Evolutionary conservation across 1,140 invertebrate genomes (phyloP), one percentile per base, ranked within the genome.

Genomic region (Cydia strobilella): DNA sequence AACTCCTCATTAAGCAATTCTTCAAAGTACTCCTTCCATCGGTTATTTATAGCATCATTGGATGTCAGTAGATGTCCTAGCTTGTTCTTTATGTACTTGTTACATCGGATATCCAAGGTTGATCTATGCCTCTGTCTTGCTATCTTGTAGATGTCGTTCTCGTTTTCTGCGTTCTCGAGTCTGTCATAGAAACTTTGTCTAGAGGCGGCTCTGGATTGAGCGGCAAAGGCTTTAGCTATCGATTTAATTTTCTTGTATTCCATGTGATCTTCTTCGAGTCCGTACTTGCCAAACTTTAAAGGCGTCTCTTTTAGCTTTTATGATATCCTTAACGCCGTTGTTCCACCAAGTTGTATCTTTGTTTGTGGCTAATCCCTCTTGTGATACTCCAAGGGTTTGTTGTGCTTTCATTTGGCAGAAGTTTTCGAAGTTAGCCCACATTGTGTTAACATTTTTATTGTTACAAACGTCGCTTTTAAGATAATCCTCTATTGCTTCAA

Each of bases 111-210:
- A 59, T 78, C 79, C 18, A 73, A 13, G 1, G 71, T 78, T 3
- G 35, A 15, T n/a, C 20, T 78, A 18, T 75, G 35, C 5, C 77
- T 35, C 23, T 74, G 66, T 31, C 73, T 63, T 3, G 77, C 75
- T 27, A 79, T 75, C 74, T 80, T 78, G 51, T 54, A 76, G 18
- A 76, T 75, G 35, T 13, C 39, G 7, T 74, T 76, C 35, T 76
- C 73, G 62, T n/a, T 72, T 45, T 72, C 42, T 9, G 69, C 20
- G 15, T 62, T 59, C n/a, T 73, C 72, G 3, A 59, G 25, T 9
- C 54, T 73, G 4, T 54, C 51, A 20, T 73, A 73, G 51, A 73
- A 31, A 0, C n/a, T 15, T 13, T 54, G 5, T 13, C 27, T 59
- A 1, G 72, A 27, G 51, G 5, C 7, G 3, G 72, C 72, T 18